Percentiles rank a stretch among this genome's conserved stretches.
Conservation (phyloP, 2,888 invertebrate species). For the Calephelis perditalis region DNA sequence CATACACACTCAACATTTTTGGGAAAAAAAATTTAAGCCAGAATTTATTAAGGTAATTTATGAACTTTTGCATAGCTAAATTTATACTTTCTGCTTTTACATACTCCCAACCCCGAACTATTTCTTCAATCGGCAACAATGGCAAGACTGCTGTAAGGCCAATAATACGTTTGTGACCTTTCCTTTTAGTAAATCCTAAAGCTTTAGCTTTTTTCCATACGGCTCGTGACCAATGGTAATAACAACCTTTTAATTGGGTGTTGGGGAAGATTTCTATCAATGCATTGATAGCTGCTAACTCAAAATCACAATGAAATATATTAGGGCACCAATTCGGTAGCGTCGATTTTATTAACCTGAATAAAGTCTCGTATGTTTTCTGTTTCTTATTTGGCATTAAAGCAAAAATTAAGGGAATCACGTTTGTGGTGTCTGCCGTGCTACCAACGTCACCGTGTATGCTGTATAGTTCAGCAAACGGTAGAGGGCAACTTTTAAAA, state of each 20-base stretch:
- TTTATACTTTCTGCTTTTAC: constrained; percentile 6
- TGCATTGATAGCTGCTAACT: constrained; percentile 6
- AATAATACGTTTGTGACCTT: constrained; percentile 6
- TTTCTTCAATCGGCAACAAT: constrained; percentile 4
- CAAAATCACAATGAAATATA: constrained; percentile 6
- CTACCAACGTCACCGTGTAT: too few relatives aligned
- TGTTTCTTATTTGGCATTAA: constrained; percentile 6
- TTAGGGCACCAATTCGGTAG: constrained; percentile 5
- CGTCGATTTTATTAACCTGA: not conserved
- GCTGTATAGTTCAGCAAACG: constrained; percentile 6
- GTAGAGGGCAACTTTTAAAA: constrained; percentile 6
- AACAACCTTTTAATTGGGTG: constrained; percentile 3
- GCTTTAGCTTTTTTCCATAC: constrained; percentile 6
- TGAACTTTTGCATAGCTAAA: constrained; percentile 3
- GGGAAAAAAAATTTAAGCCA: not conserved
- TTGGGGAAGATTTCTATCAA: not conserved
- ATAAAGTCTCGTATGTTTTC: constrained; percentile 6
- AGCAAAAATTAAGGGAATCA: too few relatives aligned
- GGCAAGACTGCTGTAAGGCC: constrained; percentile 6
- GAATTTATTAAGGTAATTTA: constrained; percentile 1
- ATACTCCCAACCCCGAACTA: constrained; percentile 6
- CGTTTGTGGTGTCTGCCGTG: constrained; percentile 1
- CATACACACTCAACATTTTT: constrained; percentile 1
- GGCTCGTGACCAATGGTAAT: constrained; percentile 6
- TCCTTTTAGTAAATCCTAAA: constrained; percentile 6